phyloP scores from a whole-genome alignment of 2,888 invertebrate species.

The Monochamus alternatus region DNA sequence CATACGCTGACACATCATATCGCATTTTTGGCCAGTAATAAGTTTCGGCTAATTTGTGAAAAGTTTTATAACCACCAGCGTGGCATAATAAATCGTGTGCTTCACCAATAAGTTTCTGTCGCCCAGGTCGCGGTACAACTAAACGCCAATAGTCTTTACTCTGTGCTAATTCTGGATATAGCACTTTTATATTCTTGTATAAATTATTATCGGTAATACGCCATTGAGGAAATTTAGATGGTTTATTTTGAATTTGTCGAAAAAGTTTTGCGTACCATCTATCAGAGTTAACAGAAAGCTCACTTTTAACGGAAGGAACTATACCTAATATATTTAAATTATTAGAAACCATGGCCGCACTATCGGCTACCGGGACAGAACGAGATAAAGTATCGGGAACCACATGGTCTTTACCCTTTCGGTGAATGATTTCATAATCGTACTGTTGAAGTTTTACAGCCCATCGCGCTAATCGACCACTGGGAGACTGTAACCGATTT shows the following conservation, averaged over 20 bases:
- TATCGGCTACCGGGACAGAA: slow-evolving; percentile 5
- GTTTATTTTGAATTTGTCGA: slow-evolving; percentile 28
- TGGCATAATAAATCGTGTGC: slow-evolving; percentile 52
- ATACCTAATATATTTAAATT: too few relatives aligned
- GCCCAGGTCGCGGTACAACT: slow-evolving; percentile 44
- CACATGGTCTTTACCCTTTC: slow-evolving; percentile 32
- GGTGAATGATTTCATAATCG: slow-evolving; percentile 46
- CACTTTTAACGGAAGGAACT: not conserved
- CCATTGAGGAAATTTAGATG: slow-evolving; percentile 48
- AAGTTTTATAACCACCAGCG: slow-evolving; percentile 52
- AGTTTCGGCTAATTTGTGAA: slow-evolving; percentile 26
- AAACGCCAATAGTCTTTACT: slow-evolving; percentile 45
- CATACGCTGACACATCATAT: slow-evolving; percentile 49
- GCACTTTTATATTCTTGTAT: slow-evolving; percentile 45
- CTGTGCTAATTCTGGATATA: slow-evolving; percentile 38
- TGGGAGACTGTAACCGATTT: slow-evolving; percentile 46
- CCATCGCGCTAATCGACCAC: slow-evolving; percentile 52
- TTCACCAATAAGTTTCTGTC: slow-evolving; percentile 27
- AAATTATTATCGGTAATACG: slow-evolving; percentile 40
- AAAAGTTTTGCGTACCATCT: slow-evolving; percentile 49
- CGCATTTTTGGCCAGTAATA: slow-evolving; percentile 56
- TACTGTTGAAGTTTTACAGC: slow-evolving; percentile 50
- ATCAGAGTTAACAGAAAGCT: slow-evolving; percentile 18
- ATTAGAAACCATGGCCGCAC: not conserved
- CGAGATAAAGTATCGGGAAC: not conserved